Conservation (phyloP, 2,888 invertebrate genomes). For the Leptopterna dolabrata region DNA sequence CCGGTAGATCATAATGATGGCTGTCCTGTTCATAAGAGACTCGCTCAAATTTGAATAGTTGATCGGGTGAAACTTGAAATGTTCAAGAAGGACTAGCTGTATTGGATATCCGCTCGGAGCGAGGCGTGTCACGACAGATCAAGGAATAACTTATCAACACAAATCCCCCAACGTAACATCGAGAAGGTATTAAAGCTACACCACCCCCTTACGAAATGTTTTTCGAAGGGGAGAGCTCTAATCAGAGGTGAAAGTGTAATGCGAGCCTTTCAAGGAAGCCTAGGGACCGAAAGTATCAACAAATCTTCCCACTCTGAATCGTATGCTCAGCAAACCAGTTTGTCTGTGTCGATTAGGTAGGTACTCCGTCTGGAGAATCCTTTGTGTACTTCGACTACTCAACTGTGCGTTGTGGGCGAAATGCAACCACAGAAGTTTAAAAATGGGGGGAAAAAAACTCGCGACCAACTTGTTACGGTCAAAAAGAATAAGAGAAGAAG, state of each 20-base stretch:
- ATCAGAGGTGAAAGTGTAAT: conserved; percentile 7
- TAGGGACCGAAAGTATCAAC: not conserved
- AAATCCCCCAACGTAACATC: not conserved
- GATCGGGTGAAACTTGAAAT: not conserved
- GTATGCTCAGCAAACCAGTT: not conserved
- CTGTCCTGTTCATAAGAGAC: too few relatives aligned
- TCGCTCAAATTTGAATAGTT: too few relatives aligned
- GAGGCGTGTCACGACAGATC: not conserved
- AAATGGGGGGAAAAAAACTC: too few relatives aligned
- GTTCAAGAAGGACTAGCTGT: not conserved
- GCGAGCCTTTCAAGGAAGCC: not conserved
- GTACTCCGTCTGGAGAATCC: too few relatives aligned
- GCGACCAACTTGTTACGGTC: too few relatives aligned
- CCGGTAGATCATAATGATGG: too few relatives aligned
- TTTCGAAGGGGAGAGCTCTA: not conserved
- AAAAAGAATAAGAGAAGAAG: too few relatives aligned
- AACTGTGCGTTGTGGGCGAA: too few relatives aligned
- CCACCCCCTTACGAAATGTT: not conserved
- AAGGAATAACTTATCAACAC: not conserved
- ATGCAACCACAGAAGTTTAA: too few relatives aligned
- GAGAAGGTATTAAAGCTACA: not conserved
- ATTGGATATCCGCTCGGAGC: not conserved
- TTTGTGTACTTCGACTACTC: too few relatives aligned
- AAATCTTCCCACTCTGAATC: not conserved
- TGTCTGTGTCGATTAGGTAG: too few relatives aligned